phyloP scores from a whole-genome alignment of 2,113 vertebrate genomes.

The Calonectris borealis region DNA sequence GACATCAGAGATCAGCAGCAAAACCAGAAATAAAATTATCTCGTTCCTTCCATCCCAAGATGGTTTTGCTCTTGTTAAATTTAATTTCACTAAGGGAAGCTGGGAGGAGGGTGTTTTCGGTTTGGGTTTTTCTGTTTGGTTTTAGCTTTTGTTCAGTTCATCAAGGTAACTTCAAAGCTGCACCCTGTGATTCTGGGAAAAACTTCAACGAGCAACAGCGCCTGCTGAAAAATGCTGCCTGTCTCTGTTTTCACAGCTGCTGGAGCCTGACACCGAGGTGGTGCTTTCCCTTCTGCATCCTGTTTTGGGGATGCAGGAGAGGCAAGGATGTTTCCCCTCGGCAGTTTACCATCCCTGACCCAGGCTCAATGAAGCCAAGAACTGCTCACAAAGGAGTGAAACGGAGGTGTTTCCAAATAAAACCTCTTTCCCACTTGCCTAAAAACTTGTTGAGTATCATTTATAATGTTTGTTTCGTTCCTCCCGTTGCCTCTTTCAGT shows the following conservation, averaged over 20 bases:
- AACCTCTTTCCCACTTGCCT: background rate
- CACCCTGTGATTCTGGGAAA: background rate
- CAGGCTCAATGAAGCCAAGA: background rate
- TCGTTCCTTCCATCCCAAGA: background rate
- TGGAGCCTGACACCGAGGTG: background rate
- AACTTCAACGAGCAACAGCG: fast-evolving
- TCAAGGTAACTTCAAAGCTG: constrained; percentile 25
- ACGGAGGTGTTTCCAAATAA: background rate
- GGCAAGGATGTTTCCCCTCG: background rate
- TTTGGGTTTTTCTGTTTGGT: background rate
- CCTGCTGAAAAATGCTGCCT: background rate
- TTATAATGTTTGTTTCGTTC: constrained; percentile 28
- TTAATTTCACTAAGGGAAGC: background rate
- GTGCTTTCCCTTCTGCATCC: background rate
- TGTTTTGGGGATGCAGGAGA: background rate
- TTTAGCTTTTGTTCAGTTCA: background rate
- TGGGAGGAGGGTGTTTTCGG: background rate
- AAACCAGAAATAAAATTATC: background rate
- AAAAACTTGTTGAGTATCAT: background rate
- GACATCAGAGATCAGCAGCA: background rate
- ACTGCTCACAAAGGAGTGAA: background rate
- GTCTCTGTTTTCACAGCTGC: constrained; percentile 12
- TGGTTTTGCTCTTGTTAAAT: background rate
- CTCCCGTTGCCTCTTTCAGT: background rate
- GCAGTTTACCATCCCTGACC: background rate